A percentile compares a stretch with the other conserved stretches of the same genome.
Evolutionary conservation across 2,888 invertebrate genomes (phyloP).

Genomic region (Gastracanthus pulcherrimus): DNA sequence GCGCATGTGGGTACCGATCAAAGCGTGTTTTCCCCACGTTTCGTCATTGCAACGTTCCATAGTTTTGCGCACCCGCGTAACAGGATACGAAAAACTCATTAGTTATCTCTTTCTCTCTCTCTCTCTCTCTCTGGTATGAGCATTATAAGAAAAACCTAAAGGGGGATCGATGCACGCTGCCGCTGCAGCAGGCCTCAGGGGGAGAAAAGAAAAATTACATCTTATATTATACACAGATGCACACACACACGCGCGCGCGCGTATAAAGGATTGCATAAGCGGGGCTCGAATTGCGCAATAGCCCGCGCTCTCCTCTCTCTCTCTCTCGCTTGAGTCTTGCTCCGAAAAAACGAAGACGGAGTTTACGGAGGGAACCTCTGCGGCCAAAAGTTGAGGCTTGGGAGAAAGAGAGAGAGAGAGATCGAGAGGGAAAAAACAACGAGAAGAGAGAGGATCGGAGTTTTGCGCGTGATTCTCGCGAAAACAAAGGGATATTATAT

Average conservation of each 20-base stretch:
- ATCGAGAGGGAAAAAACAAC: background rate
- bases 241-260: no score
- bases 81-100: constrained; percentile 24
- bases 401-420: no score
- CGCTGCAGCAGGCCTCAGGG: no score
- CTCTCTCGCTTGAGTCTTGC: background rate
- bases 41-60: no score
- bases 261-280: constrained; percentile 47
- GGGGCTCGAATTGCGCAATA: constrained; percentile 55
- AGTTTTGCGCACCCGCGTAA: no score
- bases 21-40: no score
- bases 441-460: background rate
- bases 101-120: no score
- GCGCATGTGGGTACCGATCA: no score
- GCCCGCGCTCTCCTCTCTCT: constrained; percentile 3
- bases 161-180: no score
- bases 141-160: no score
- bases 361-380: background rate
- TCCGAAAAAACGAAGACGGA: background rate
- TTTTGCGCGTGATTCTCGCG: constrained; percentile 30
- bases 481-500: constrained; percentile 48
- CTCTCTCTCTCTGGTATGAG: no score
- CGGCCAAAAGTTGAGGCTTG: background rate
- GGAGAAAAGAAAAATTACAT: background rate
- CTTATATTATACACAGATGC: no score